A percentile compares a stretch with the other conserved stretches of the same genome.
phyloP scores from a whole-genome alignment of 2,797 vertebrate species.

The Tapera naevia region DNA sequence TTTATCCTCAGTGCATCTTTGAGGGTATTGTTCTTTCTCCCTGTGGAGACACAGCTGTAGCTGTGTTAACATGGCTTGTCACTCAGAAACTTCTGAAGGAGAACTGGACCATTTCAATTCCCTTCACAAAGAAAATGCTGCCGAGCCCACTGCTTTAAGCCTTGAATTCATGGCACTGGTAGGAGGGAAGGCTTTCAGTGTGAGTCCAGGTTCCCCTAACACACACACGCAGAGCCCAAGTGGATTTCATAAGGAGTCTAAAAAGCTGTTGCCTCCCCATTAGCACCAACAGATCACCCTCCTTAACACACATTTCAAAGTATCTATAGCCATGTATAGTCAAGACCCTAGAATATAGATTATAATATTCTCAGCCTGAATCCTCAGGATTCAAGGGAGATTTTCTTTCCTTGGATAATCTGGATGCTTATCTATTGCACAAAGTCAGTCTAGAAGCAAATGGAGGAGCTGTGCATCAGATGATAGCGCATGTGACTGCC shows the following conservation, averaged over 20 bases:
- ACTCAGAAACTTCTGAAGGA: constrained; percentile 23
- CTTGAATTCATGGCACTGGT: not conserved
- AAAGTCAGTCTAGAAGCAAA: not conserved
- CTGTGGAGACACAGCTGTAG: constrained; percentile 39
- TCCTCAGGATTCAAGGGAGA: not conserved
- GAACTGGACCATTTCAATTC: not conserved
- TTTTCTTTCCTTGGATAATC: not conserved
- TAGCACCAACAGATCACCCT: not conserved
- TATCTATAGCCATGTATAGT: not conserved
- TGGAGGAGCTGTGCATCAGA: not conserved
- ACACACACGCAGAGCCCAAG: not conserved
- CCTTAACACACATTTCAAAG: not conserved
- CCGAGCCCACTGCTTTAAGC: not conserved
- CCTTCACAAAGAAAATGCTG: not conserved
- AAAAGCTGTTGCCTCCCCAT: not conserved
- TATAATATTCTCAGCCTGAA: not conserved
- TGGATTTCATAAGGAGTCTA: not conserved
- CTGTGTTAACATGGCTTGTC: not conserved
- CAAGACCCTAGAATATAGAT: not conserved
- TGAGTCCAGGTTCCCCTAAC: not conserved
- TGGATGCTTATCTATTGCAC: not conserved
- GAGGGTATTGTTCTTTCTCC: constrained; percentile 14
- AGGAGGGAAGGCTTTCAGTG: not conserved
- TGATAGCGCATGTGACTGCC: not conserved
- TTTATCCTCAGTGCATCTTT: constrained; percentile 22